A percentile compares a stretch with the other conserved stretches of the same genome.
phyloP scores from a whole-genome alignment of 1,140 invertebrate species.

The Manduca sexta region DNA sequence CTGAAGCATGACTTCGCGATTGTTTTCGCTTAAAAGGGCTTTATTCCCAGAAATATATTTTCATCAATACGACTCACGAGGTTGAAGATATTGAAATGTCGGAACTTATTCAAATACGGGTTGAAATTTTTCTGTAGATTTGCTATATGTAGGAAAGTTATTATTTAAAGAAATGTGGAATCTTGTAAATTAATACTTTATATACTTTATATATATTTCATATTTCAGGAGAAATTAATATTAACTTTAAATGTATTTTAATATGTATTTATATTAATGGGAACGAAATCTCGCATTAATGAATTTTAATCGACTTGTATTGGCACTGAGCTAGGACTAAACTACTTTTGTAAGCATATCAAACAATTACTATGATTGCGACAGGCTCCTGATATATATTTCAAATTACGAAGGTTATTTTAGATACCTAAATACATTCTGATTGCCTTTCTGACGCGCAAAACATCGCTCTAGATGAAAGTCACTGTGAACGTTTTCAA shows the following conservation, averaged over 20 bases:
- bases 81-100: not conserved
- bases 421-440: not conserved
- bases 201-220: too few relatives aligned
- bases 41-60: constrained; percentile 7
- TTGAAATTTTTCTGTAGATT: too few relatives aligned
- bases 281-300: too few relatives aligned
- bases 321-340: not conserved
- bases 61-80: not conserved
- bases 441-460: not conserved
- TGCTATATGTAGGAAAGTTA: too few relatives aligned
- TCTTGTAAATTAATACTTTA: too few relatives aligned
- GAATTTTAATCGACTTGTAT: constrained; percentile 11
- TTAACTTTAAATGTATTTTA: too few relatives aligned
- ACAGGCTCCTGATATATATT: too few relatives aligned
- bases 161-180: too few relatives aligned
- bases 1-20: constrained; percentile 26
- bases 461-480: not conserved
- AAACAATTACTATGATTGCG: too few relatives aligned
- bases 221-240: too few relatives aligned
- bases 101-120: too few relatives aligned
- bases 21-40: constrained; percentile 17
- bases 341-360: not conserved
- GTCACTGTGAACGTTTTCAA: not conserved
- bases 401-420: not conserved
- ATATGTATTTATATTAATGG: too few relatives aligned